These are phyloP conservation scores for Acanthornis magna DNA, from an alignment of 2,797 vertebrate genomes.

Conservation along the genomic window DNA sequence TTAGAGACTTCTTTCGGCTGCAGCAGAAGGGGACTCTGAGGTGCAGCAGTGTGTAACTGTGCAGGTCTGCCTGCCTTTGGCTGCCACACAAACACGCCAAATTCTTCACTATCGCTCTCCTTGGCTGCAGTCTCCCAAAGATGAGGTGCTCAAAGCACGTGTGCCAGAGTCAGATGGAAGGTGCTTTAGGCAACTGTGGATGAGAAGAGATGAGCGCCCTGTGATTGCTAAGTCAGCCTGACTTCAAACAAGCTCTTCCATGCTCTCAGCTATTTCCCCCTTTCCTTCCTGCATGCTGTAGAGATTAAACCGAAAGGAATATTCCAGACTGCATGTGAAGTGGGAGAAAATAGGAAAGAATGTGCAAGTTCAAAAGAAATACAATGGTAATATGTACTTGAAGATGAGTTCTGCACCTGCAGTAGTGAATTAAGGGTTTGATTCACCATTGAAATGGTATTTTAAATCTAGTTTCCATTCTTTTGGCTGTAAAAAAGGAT, in stretches of 20 bases:
- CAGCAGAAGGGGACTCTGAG: accelerated
- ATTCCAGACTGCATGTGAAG: not conserved
- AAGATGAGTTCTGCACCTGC: not conserved
- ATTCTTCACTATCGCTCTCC: not conserved
- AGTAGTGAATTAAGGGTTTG: not conserved
- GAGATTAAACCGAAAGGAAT: not conserved
- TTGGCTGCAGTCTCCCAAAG: not conserved
- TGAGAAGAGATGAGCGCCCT: not conserved
- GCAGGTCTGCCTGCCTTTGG: not conserved
- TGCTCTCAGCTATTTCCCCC: not conserved
- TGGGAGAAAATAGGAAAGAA: not conserved
- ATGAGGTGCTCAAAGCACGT: not conserved
- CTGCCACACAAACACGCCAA: not conserved
- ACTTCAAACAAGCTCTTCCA: not conserved
- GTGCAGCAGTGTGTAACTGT: not conserved
- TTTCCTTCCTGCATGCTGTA: not conserved
- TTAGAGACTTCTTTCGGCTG: not conserved
- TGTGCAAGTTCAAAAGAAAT: not conserved
- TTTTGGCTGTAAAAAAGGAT: not conserved
- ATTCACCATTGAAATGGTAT: not conserved
- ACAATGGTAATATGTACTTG: not conserved
- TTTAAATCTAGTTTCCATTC: not conserved
- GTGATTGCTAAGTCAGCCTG: not conserved
- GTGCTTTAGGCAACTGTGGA: not conserved
- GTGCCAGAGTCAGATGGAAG: not conserved